These are phyloP conservation scores for Microplitis deprimator DNA, from an alignment of 2,888 invertebrate genomes.

Conservation along the genomic window DNA sequence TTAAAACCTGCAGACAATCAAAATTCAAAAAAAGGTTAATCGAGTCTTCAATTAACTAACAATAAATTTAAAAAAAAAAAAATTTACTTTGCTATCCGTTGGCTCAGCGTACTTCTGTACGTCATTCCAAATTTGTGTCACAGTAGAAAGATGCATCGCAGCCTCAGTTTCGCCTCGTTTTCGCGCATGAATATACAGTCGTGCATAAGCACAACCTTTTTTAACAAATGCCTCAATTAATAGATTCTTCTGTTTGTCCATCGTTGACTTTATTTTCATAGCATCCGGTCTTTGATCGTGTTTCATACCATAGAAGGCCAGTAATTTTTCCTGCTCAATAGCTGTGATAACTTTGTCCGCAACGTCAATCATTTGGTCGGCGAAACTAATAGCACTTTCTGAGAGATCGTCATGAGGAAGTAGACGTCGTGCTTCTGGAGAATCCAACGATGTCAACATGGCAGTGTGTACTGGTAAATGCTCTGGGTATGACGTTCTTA, in stretches of 20 bases:
- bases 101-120: conserved; percentile 87
- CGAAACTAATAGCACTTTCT: conserved; percentile 64
- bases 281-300: conserved; percentile 88
- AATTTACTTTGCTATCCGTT: conserved; percentile 81
- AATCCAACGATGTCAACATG: conserved; percentile 84
- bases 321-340: conserved; percentile 84
- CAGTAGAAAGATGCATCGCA: conserved; percentile 72
- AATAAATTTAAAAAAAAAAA: conserved; percentile 35
- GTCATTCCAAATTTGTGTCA: conserved; percentile 78
- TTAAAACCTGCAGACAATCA: conserved; percentile 74
- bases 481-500: conserved; percentile 80
- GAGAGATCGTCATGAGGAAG: conserved; percentile 70
- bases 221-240: conserved; percentile 86
- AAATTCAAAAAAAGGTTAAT: conserved; percentile 16
- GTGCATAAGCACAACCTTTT: conserved; percentile 82
- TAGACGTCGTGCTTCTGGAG: conserved; percentile 72
- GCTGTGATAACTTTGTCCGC: conserved; percentile 79
- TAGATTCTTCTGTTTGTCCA: conserved; percentile 87
- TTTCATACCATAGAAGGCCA: conserved; percentile 89
- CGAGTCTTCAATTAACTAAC: conserved; percentile 40
- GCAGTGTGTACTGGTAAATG: conserved; percentile 85
- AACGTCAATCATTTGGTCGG: conserved; percentile 76
- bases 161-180: conserved; percentile 63
- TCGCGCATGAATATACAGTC: conserved; percentile 73
- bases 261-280: conserved; percentile 84